These are phyloP conservation scores for Drosophila flavopinicola DNA, from an alignment of 2,888 invertebrate genomes.

Conservation along the genomic window DNA sequence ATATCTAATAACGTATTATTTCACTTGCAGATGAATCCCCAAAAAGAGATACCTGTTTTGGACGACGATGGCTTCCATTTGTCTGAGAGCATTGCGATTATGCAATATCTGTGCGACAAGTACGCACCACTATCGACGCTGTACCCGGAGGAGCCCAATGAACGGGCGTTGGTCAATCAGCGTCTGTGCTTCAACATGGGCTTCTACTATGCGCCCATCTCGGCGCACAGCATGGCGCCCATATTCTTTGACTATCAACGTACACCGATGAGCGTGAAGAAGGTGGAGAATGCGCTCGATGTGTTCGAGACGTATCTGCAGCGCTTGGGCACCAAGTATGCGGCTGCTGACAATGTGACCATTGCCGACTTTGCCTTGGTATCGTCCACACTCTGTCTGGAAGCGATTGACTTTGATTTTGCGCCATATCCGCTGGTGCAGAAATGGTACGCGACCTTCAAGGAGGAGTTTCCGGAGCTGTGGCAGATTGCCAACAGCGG, in stretches of 20 bases:
- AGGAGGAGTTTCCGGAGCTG: conserved; percentile 87
- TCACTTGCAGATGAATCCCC: conserved; percentile 88
- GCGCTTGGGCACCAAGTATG: conserved; percentile 87
- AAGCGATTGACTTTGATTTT: conserved; percentile 89
- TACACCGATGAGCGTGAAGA: conserved; percentile 88
- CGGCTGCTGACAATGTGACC: conserved; percentile 88
- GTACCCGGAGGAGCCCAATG: conserved; percentile 89
- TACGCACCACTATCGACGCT: conserved; percentile 88
- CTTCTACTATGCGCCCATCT: conserved; percentile 89
- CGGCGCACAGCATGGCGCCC: conserved; percentile 87
- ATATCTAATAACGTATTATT: neutral
- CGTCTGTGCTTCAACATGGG: conserved; percentile 91
- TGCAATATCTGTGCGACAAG: conserved; percentile 90
- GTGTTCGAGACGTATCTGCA: conserved; percentile 88
- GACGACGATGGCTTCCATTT: conserved; percentile 92
- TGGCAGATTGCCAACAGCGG: conserved; percentile 89
- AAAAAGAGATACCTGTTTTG: conserved; percentile 91
- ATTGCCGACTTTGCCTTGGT: conserved; percentile 91
- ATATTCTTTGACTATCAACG: conserved; percentile 90
- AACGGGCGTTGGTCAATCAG: conserved; percentile 91
- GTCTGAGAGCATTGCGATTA: conserved; percentile 89
- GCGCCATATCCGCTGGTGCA: conserved; percentile 86
- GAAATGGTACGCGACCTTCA: conserved; percentile 90
- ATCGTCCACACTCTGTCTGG: conserved; percentile 89
- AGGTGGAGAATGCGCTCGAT: conserved; percentile 88